A percentile compares a stretch with the other conserved stretches of the same genome.
phyloP scores from a whole-genome alignment of 2,113 vertebrate genomes.

The Amblyopsis rosae region DNA sequence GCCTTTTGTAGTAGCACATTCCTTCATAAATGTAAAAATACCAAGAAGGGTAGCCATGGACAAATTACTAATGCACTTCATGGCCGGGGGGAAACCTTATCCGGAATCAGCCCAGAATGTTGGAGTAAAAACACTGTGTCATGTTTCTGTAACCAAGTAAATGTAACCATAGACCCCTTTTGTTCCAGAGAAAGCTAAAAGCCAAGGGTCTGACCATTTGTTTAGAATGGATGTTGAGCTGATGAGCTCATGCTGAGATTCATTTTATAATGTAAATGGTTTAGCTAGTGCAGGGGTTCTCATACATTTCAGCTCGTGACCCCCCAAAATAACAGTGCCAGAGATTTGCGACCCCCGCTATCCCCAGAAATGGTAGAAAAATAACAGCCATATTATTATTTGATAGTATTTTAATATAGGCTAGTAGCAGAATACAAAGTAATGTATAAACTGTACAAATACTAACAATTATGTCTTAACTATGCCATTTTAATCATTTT shows the following conservation, averaged over 20 bases:
- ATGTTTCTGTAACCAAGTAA: constrained; percentile 74
- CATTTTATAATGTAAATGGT: constrained; percentile 41
- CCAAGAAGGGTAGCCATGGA: constrained; percentile 60
- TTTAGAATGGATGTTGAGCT: constrained; percentile 55
- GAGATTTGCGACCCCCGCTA: too few relatives aligned
- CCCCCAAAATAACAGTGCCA: too few relatives aligned
- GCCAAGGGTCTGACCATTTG: constrained; percentile 53
- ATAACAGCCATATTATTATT: too few relatives aligned
- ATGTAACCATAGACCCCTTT: constrained; percentile 68
- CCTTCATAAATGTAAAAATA: constrained; percentile 69
- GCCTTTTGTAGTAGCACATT: constrained; percentile 69
- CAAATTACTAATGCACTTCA: constrained; percentile 67
- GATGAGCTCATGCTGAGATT: constrained; percentile 60
- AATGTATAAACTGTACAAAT: too few relatives aligned
- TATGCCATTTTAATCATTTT: too few relatives aligned
- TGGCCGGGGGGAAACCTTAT: constrained; percentile 50
- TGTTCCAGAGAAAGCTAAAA: constrained; percentile 59
- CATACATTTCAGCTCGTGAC: too few relatives aligned
- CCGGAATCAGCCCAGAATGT: constrained; percentile 65
- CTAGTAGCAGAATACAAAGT: too few relatives aligned
- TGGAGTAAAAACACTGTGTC: constrained; percentile 73
- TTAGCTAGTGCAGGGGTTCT: constrained; percentile 14
- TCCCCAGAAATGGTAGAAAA: too few relatives aligned
- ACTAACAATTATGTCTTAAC: too few relatives aligned
- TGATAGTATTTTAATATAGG: too few relatives aligned